Evolutionary conservation across 2,113 vertebrate genomes (phyloP), one percentile per base, ranked within the genome.

Genomic region (Anser brachyrhynchus): DNA sequence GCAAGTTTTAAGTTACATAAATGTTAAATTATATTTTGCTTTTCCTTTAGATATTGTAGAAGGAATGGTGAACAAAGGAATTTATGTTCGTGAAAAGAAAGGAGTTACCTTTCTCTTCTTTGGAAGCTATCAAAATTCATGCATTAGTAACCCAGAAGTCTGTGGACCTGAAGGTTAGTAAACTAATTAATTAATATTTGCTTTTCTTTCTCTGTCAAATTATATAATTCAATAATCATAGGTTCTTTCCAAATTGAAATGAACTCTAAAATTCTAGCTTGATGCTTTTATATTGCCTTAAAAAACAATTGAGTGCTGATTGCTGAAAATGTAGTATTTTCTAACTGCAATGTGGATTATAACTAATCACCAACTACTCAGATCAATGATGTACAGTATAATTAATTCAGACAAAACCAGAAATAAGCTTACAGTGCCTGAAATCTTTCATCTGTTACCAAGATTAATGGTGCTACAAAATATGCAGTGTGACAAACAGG

Each of bases 11-110:
- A 11, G 26, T 15, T 17, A 0, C 11, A 8, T 10, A 35, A 55
- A 41, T 16, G 6, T 76, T 94, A 18, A 87, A 35, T 11, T 44
- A 25, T 33, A 2, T 72, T 64, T 80, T 87, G 29, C 8, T 91
- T 91, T 87, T 87, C 49, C 54, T 93, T 46, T 87, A 99, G 99
- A 99, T 77, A 98, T 99, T 83, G 98, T 99, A 69, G 99, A 99
- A 96, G 99, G 99, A 57, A 99, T 99, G 95, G 98, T 99, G 71
- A 99, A 98, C 96, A 99, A 98, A 81, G 99, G 99, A 26, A 98
- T 99, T 87, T 99, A 98, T 3, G 96, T 99, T 70, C 98, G 98
- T 35, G 98, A 98, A 55, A 97, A 98, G 64, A 98, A 98, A 4
- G 98, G 98, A 4, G 97, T 98, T 43, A 98, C 98, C 0, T 98